Conservation (phyloP, 2,888 invertebrate species). For the Thymelicus acteon region DNA sequence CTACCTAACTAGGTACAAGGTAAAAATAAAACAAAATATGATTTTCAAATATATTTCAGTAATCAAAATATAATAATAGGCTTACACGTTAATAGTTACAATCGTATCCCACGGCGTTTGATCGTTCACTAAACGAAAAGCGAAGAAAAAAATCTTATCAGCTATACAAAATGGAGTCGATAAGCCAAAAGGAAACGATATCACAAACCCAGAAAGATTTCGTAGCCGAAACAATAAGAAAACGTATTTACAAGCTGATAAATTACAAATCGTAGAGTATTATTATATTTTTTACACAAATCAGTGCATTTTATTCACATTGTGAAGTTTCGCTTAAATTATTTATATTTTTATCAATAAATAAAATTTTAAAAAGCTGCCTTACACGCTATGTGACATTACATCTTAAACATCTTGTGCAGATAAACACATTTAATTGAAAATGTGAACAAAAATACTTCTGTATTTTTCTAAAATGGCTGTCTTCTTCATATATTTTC, state of each 20-base stretch:
- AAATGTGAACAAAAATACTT: conserved; percentile 29
- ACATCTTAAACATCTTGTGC: conserved; percentile 45
- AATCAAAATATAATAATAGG: conserved; percentile 85
- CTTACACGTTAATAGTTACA: conserved; percentile 83
- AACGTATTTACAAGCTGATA: conserved; percentile 58
- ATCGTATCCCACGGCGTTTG: conserved; percentile 74
- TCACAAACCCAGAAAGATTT: conserved; percentile 48
- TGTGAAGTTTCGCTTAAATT: conserved; percentile 55
- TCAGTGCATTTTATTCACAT: conserved; percentile 78
- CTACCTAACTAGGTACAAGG: background rate
- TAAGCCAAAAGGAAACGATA: conserved; percentile 38
- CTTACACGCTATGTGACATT: conserved; percentile 65
- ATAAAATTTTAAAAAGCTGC: conserved; percentile 58
- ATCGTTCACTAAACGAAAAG: conserved; percentile 54
- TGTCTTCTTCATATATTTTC: conserved; percentile 25
- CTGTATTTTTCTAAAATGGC: conserved; percentile 17
- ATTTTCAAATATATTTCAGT: conserved; percentile 85
- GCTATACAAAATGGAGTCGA: conserved; percentile 44
- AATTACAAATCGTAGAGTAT: conserved; percentile 69
- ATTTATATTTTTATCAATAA: conserved; percentile 54
- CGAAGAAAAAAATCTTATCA: conserved; percentile 44
- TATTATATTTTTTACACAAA: conserved; percentile 68
- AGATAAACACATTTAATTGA: conserved; percentile 40
- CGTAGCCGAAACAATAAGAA: conserved; percentile 45
- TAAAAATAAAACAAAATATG: conserved; percentile 55